Base-by-base conservation (phyloP, 1,140 invertebrate genomes). In the Notospermus geniculatus region DNA sequence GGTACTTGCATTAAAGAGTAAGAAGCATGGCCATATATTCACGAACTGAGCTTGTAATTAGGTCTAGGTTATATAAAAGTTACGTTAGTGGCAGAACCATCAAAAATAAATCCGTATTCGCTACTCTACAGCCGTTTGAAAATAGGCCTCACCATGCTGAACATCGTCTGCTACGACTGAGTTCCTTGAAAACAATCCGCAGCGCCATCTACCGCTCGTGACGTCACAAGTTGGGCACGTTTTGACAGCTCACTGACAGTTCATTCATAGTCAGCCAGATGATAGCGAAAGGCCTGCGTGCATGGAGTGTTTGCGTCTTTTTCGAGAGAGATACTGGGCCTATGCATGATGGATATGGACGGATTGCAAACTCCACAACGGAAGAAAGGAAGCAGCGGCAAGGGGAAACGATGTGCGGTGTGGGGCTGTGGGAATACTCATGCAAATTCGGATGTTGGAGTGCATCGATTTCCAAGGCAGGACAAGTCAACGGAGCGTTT, bases 1-100 rank as follows among this genome's bases (percentile, higher is more conserved):
- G n/a, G n/a, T n/a, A n/a, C n/a, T n/a, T 43, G 39, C 19, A 43
- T 43, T 43, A 43, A 43, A 43, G 39, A 19, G 19, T 43, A 43
- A 43, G 11, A 13, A 43, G 39, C 39, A 43, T 43, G 19, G 11
- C 39, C 19, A 43, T 13, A 19, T 43, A 13, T 43, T 43, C 11
- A 43, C 19, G 11, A 13, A 19, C 19, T 43, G 39, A 43, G 39
- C n/a, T n/a, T n/a, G n/a, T n/a, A n/a, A n/a, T n/a, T n/a, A n/a
- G n/a, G n/a, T n/a, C n/a, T n/a, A n/a, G 39, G 39, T 11, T 11
- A 13, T 11, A 43, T 43, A 43, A 43, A 13, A 43, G 19, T 13
- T 43, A 19, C 11, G 19, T 43, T 19, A 43, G 39, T 43, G 19
- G 11, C 39, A 43, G 19, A 43, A 43, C 11, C 19, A 11, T 43